Evolutionary conservation across 2,113 vertebrate genomes (phyloP).

Genomic region (Jacana jacana): DNA sequence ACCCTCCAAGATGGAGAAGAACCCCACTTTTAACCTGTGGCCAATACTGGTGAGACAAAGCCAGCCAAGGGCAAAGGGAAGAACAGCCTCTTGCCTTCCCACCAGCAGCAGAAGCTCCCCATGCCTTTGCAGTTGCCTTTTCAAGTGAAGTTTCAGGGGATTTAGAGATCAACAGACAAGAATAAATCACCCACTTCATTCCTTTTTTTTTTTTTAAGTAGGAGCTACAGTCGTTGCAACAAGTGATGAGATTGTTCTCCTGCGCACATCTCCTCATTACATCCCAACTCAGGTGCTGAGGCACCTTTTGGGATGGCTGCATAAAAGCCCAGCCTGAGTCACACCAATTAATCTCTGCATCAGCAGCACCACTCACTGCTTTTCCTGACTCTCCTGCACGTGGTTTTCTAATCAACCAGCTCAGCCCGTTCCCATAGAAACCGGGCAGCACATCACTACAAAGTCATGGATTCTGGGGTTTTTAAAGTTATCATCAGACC

Average conservation of each 20-base stretch:
- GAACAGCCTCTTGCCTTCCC: not conserved
- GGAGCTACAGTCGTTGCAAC: not conserved
- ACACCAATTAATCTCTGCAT: slow-evolving; percentile 57
- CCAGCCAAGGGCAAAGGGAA: rapidly evolving
- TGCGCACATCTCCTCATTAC: not conserved
- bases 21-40: not conserved
- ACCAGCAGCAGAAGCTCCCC: not conserved
- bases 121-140: not conserved
- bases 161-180: not conserved
- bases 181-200: not conserved
- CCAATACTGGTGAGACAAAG: not conserved
- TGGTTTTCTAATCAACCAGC: slow-evolving; percentile 30
- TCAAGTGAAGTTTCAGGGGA: not conserved
- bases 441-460: slow-evolving; percentile 2
- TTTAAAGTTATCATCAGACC: not conserved
- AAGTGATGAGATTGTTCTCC: not conserved
- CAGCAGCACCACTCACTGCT: slow-evolving; percentile 7
- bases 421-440: slow-evolving; percentile 66
- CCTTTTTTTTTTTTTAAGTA: not conserved
- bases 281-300: not conserved
- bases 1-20: not conserved
- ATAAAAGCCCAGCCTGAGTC: slow-evolving; percentile 47
- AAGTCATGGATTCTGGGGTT: not conserved
- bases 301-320: not conserved
- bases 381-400: not conserved